Conservation (phyloP, 2,113 vertebrate species). For the Archocentrus centrarchus region DNA sequence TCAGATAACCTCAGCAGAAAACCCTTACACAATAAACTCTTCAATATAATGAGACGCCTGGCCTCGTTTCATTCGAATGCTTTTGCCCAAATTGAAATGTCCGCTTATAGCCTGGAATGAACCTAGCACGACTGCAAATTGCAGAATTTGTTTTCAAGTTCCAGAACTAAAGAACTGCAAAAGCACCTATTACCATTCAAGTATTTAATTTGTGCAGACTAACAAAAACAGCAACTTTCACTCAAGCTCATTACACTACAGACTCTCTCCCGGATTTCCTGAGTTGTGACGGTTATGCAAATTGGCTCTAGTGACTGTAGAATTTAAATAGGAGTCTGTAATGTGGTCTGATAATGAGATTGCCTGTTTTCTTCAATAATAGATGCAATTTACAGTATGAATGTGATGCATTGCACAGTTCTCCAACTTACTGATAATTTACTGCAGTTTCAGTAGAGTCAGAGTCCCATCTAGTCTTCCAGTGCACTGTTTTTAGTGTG, state of each 20-base stretch:
- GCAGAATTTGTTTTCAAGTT: constrained; percentile 62
- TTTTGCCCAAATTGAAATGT: constrained; percentile 64
- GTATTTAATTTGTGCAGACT: constrained; percentile 67
- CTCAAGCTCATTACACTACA: constrained; percentile 53
- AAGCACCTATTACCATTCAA: constrained; percentile 62
- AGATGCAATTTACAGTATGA: constrained; percentile 7
- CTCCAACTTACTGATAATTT: neutral
- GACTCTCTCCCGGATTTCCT: constrained; percentile 39
- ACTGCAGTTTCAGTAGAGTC: neutral
- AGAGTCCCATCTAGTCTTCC: neutral
- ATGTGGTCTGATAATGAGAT: constrained; percentile 41
- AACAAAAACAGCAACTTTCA: constrained; percentile 70
- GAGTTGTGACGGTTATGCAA: constrained; percentile 47
- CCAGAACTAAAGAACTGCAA: constrained; percentile 56
- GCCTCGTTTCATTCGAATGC: constrained; percentile 57
- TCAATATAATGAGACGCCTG: constrained; percentile 57
- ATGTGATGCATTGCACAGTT: neutral
- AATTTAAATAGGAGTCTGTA: constrained; percentile 44
- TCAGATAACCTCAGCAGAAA: constrained; percentile 22
- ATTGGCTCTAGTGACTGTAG: constrained; percentile 29
- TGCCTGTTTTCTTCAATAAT: constrained; percentile 26
- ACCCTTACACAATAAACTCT: constrained; percentile 45
- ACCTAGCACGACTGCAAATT: constrained; percentile 48
- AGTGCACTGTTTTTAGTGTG: neutral
- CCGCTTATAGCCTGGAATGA: constrained; percentile 53